Base-by-base conservation (phyloP, 2,888 invertebrate genomes). In the Trichogramma evanescens region DNA sequence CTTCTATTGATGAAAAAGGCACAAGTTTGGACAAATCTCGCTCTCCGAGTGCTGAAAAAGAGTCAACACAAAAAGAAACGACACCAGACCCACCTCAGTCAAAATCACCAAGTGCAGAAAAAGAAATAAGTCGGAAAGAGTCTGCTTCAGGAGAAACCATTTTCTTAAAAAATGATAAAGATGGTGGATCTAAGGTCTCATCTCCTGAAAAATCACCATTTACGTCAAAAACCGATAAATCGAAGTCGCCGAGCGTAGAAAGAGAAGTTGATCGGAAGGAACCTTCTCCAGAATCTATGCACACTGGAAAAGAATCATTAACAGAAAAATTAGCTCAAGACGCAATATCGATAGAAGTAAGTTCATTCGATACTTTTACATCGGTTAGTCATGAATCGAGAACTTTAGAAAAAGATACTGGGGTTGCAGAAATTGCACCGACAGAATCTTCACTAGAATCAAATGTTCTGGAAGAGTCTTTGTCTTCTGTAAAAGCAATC, bases 71-170 rank as follows among this genome's bases (percentile, higher is more conserved):
- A 4, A 65, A 65, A 51, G 63, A 49, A 65, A 62, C 55, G 39
- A 62, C 42, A 49, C 60, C 44, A 58, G 65, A 46, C 62, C 63
- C 40, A 60, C 56, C 42, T 49, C 41, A 26, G 42, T 53, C 51
- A 7, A 63, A 52, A 54, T 63, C 66, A 8, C 62, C 63, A 1
- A 63, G 60, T 53, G 45, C 54, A 3, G 59, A 66, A 13, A 72
- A 68, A 56, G 70, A 72, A 56, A 43, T 54, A 6, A 61, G 50
- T 41, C 6, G 10, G n/a, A 55, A 56, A 40, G 52, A 56, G n/a
- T 44, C 54, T 26, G 48, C 61, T 5, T 53, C 45, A 5, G 50
- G 57, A 2, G 68, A 70, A 4, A 45, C 8, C 7, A 48, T 40
- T 10, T 10, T 26, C 4, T 62, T 62, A 13, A 13, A 13, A 13